Base-by-base conservation (phyloP, 2,797 vertebrate genomes). In the Graptemys geographica region DNA sequence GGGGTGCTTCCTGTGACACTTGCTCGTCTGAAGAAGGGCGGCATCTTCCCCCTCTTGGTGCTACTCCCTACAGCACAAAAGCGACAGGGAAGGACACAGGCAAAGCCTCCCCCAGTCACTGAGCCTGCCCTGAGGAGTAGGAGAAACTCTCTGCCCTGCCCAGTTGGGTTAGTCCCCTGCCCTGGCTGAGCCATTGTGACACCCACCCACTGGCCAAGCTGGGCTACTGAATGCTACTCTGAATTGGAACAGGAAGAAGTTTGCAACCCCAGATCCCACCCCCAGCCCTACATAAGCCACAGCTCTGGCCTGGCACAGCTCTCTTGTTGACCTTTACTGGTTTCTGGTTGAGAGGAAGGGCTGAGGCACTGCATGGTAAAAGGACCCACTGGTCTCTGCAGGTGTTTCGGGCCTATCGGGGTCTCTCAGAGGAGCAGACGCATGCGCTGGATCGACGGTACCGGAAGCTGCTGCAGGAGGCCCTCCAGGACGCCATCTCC, bases 391-490 rank as follows among this genome's bases (percentile, higher is more conserved):
- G 5, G 16, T 44, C 51, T 74, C 28, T 1, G 2, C 87, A 99
- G 99, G 99, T 99, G 90, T 99, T 99, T 83, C 92, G 72, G 91
- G 98, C 97, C 85, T 99, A 99, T 97, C 98, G 96, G 41, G 96
- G 94, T 80, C 97, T 98, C 11, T 98, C 98, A 4, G 98, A 99
- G 90, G 98, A 99, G 95, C 98, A 98, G 96, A 97, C 97, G 92
- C 97, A 95, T 83, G 93, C 92, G 4, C 98, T 98, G 47, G 99
- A 99, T 89, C 88, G 78, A 59, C 96, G 93, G 49, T 98, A 99
- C 94, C 96, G 94, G 52, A 96, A 80, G 12, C 97, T 99, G 93
- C 97, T 99, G 90, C 97, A 98, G 85, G 98, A 98, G 76, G 93
- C 98, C 10, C 98, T 99, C 53, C 98, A 94, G 97, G 99, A 99